Evolutionary conservation across 2,888 invertebrate genomes (phyloP).

Genomic region (Drosophila maculinotata): DNA sequence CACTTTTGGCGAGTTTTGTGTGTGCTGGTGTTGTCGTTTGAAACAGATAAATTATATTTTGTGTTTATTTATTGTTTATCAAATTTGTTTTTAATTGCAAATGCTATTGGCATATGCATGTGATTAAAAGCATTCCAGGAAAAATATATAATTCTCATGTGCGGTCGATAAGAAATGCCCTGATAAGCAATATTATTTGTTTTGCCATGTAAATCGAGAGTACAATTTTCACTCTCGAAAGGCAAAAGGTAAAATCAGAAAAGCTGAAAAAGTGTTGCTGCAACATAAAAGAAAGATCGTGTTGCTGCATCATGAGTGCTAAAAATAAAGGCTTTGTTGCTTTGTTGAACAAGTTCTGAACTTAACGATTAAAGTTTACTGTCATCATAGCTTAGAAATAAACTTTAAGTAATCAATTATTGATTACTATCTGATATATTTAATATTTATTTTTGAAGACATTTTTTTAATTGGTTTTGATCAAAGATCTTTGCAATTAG

Average conservation of each 20-base stretch:
- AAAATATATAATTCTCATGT: conserved; percentile 2
- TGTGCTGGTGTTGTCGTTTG: conserved; percentile 3
- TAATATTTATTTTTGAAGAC: background rate
- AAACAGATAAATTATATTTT: conserved; percentile 27
- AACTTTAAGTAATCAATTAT: background rate
- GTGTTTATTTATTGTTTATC: conserved; percentile 18
- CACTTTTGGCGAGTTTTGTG: conserved; percentile 10
- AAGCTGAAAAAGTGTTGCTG: conserved; percentile 1
- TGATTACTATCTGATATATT: background rate
- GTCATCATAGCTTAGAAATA: background rate
- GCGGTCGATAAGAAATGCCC: conserved; percentile 31
- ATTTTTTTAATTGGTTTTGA: background rate
- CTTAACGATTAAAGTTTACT: too few relatives aligned
- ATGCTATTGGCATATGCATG: conserved; percentile 20
- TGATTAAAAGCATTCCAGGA: conserved; percentile 6
- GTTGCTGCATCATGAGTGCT: background rate
- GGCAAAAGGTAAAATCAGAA: background rate
- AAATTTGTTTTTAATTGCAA: conserved; percentile 39
- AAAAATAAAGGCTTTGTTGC: too few relatives aligned
- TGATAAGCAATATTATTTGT: conserved; percentile 23
- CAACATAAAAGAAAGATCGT: background rate
- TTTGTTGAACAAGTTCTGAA: too few relatives aligned
- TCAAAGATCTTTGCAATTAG: background rate
- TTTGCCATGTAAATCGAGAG: background rate
- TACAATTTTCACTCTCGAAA: background rate